Conservation (phyloP, 1,140 invertebrate species). For the Zophobas morio region DNA sequence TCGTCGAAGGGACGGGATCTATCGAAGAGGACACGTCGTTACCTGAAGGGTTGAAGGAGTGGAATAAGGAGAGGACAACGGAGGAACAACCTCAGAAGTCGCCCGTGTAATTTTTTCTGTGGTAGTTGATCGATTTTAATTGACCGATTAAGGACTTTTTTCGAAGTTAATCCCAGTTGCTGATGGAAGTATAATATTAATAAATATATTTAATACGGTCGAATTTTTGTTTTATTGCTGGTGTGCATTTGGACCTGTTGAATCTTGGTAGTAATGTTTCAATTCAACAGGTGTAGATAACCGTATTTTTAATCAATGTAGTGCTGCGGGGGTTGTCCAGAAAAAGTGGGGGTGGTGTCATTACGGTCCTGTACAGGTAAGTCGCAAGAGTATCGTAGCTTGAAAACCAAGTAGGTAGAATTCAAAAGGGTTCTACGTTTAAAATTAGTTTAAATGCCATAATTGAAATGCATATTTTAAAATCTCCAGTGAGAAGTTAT, state of each 20-base stretch:
- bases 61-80: conserved; percentile 83
- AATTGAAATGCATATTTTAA: too few relatives aligned
- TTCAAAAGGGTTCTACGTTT: too few relatives aligned
- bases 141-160: background rate
- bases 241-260: conserved; percentile 29
- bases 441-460: too few relatives aligned
- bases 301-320: background rate
- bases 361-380: too few relatives aligned
- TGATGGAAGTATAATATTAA: conserved; percentile 6
- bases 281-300: conserved; percentile 39
- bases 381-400: too few relatives aligned
- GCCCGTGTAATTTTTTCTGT: background rate
- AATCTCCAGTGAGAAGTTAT: too few relatives aligned
- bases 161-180: background rate
- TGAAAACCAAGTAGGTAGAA: too few relatives aligned
- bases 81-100: conserved; percentile 17
- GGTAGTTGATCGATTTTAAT: conserved; percentile 20
- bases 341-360: too few relatives aligned
- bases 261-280: conserved; percentile 29
- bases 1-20: conserved; percentile 98
- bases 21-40: conserved; percentile 96
- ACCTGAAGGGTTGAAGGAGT: conserved; percentile 95
- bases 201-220: conserved; percentile 13
- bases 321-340: too few relatives aligned
- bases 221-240: background rate